A percentile compares a stretch with the other conserved stretches of the same genome.
Conservation (phyloP, 2,888 invertebrate species). For the Ptilodon capucinus region DNA sequence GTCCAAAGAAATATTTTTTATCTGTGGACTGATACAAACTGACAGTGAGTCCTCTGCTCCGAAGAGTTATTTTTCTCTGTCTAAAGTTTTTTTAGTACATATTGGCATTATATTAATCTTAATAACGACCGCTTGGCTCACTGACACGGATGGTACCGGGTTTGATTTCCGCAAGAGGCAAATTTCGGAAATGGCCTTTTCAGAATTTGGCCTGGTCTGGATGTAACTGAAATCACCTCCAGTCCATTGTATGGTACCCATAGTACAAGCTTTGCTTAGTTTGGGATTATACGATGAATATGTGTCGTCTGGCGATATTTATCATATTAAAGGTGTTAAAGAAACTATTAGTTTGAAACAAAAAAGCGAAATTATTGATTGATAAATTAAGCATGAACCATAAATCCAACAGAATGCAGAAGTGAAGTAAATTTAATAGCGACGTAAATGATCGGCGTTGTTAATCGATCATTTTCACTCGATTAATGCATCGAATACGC, state of each 20-base stretch:
- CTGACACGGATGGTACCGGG: too few species aligned
- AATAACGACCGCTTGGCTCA: too few species aligned
- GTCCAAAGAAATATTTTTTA: not conserved
- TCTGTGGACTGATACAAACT: not conserved
- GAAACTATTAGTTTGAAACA: constrained; percentile 10
- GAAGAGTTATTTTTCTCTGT: not conserved
- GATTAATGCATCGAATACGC: constrained; percentile 46
- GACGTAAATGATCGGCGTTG: constrained; percentile 51
- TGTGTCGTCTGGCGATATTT: too few species aligned
- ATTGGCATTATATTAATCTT: too few species aligned
- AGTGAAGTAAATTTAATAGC: constrained; percentile 44
- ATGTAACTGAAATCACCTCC: too few species aligned
- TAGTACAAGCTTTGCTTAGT: too few species aligned
- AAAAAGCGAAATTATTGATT: constrained; percentile 29
- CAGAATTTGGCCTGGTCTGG: too few species aligned
- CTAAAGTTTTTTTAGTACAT: not conserved
- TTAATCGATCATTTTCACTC: constrained; percentile 60
- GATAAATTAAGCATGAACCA: constrained; percentile 35
- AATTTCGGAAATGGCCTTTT: too few species aligned
- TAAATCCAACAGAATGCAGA: constrained; percentile 43
- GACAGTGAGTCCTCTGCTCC: not conserved
- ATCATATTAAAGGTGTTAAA: not conserved
- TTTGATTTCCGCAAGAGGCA: too few species aligned
- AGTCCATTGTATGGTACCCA: too few species aligned
- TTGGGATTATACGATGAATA: too few species aligned